Conservation (phyloP, 2,888 invertebrate genomes). For the Ditula angustiorana region DNA sequence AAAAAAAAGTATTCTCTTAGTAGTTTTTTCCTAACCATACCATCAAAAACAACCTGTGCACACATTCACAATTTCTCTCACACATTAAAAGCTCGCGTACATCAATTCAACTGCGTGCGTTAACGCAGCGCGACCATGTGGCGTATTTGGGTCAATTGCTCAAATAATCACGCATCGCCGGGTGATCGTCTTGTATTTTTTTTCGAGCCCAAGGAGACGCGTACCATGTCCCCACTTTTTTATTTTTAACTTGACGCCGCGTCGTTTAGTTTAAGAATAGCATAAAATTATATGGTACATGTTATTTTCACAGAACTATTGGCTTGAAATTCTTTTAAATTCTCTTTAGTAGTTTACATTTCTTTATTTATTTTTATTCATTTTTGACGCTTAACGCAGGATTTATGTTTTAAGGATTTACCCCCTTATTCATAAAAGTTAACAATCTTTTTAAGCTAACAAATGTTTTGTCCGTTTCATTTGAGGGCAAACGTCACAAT, state of each 20-base stretch:
- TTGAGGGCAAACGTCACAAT: too few relatives aligned
- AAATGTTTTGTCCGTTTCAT: too few relatives aligned
- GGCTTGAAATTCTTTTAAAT: not conserved
- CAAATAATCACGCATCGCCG: constrained; percentile 68
- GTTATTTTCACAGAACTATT: constrained; percentile 12
- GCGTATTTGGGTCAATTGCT: constrained; percentile 80
- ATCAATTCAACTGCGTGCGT: constrained; percentile 53
- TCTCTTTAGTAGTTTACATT: not conserved
- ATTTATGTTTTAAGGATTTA: not conserved
- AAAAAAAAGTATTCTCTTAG: too few relatives aligned
- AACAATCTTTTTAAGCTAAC: too few relatives aligned
- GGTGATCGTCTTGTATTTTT: constrained; percentile 55
- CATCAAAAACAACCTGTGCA: constrained; percentile 54
- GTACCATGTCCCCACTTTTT: constrained; percentile 45
- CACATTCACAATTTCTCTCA: constrained; percentile 25
- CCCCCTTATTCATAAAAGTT: too few relatives aligned
- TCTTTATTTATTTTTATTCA: not conserved
- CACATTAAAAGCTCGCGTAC: constrained; percentile 48
- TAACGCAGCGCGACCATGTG: constrained; percentile 70
- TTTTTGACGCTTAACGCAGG: not conserved
- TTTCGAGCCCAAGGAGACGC: constrained; percentile 58
- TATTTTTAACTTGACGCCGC: constrained; percentile 54
- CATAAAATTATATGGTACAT: constrained; percentile 27
- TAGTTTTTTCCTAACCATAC: constrained; percentile 53
- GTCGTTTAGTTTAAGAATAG: constrained; percentile 49